Base-by-base conservation (phyloP, 2,113 vertebrate species). In the Pteruthius melanotis region DNA sequence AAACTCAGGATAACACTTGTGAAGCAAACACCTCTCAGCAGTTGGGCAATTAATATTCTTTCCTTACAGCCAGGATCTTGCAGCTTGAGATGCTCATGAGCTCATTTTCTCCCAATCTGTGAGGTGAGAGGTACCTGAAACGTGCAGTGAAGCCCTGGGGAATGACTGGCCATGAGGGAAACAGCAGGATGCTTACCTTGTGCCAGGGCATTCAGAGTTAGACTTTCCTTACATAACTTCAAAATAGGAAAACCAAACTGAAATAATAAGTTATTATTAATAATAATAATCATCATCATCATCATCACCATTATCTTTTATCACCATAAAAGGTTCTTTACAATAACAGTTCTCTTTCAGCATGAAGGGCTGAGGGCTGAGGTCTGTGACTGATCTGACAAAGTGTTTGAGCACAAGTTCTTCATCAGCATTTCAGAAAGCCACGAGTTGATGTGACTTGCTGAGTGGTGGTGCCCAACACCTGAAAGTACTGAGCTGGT, bases 361-460 rank as follows among this genome's bases (percentile, higher is more conserved):
- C 6, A 27, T 22, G 37, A 61, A 78, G 28, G 4, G 15, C 23
- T 53, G 39, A 44, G 27, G 27, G 7, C 23, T 83, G 37, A 75
- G 27, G 4, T 8, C 10, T 61, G 5, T 81, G n/a, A 3, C 2
- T 3, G 0, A 8, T 44, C 11, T 49, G 15, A 37, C 7, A 47
- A 70, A 27, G 9, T 26, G 7, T 65, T 74, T 60, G 21, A 54
- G 15, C 10, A 33, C 18, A 21, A n/a, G 6, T 35, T 65, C 20
- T 53, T 74, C 47, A 71, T 6, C 1, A 11, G 13, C 3, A 37
- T 23, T 70, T 15, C 47, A 70, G 26, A 93, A 59, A 70, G 42
- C 44, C 21, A 54, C 0, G 0, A 42, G 26, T 0, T 74, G 30
- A 28, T 53, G 39, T 45, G 22, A 27, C 28, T 83, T 65, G 16